Evolutionary conservation across 1,140 invertebrate genomes (phyloP).

Genomic region (Bombus breviceps): DNA sequence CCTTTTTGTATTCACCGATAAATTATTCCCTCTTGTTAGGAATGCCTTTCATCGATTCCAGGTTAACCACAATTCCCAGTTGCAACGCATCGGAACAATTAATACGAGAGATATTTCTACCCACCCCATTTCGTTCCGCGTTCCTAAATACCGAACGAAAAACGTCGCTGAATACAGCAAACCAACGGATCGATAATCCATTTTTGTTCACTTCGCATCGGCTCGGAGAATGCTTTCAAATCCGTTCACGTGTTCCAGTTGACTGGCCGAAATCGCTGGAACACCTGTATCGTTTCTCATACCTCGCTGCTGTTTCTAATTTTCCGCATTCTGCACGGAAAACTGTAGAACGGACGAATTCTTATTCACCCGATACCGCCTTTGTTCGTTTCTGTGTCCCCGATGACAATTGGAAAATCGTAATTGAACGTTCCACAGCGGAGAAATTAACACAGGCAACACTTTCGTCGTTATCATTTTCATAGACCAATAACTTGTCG

Average conservation of each 20-base stretch:
- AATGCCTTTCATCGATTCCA: not conserved
- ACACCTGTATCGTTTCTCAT: not conserved
- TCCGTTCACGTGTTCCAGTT: not conserved
- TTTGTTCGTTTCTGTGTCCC: not conserved
- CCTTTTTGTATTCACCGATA: not conserved
- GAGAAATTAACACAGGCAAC: not conserved
- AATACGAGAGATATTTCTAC: not conserved
- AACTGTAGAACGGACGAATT: too few relatives aligned
- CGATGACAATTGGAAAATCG: not conserved
- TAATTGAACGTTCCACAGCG: conserved; percentile 12
- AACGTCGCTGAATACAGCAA: not conserved
- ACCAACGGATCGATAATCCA: not conserved
- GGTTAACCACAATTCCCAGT: not conserved
- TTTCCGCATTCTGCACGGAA: not conserved
- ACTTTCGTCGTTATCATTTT: not conserved
- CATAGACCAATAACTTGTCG: too few relatives aligned
- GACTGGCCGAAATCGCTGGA: not conserved
- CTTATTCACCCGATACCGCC: not conserved
- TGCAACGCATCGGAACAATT: not conserved
- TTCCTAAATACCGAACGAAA: not conserved
- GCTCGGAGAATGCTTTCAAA: not conserved
- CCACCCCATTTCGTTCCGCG: not conserved
- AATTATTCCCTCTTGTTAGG: not conserved
- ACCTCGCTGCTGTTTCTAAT: not conserved
- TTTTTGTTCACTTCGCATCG: not conserved